phyloP scores from a whole-genome alignment of 2,113 vertebrate species.

The Phyllostomus hastatus region DNA sequence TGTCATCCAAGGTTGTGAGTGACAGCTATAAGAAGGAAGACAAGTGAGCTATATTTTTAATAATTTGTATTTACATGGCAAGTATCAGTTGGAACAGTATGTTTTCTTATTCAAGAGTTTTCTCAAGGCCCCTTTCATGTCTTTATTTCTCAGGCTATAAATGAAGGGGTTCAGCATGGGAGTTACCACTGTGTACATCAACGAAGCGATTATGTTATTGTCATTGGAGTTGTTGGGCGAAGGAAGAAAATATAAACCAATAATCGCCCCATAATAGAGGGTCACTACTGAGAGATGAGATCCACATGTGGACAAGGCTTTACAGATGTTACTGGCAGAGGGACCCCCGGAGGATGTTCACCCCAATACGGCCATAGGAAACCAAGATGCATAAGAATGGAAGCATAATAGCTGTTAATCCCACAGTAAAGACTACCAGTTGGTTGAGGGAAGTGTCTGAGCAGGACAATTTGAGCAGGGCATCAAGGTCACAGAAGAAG shows the following conservation, averaged over 20 bases:
- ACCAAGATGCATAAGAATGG: slow-evolving; percentile 63
- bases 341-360: slow-evolving; percentile 48
- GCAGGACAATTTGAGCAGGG: slow-evolving; percentile 63
- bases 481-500: slow-evolving; percentile 69
- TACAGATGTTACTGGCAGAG: slow-evolving; percentile 56
- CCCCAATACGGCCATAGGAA: slow-evolving; percentile 68
- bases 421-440: slow-evolving; percentile 61
- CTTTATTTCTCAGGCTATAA: slow-evolving; percentile 71
- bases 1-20: background rate
- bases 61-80: background rate
- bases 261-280: slow-evolving; percentile 70
- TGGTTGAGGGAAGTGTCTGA: slow-evolving; percentile 71
- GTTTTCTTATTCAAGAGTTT: slow-evolving; percentile 52
- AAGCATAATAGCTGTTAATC: slow-evolving; percentile 51
- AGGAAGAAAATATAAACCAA: slow-evolving; percentile 69
- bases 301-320: slow-evolving; percentile 73
- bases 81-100: slow-evolving; percentile 16
- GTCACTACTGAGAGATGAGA: slow-evolving; percentile 75
- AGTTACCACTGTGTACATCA: slow-evolving; percentile 68
- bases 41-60: background rate
- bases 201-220: slow-evolving; percentile 57
- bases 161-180: slow-evolving; percentile 72
- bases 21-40: background rate
- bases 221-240: background rate
- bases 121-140: slow-evolving; percentile 55